Evolutionary conservation across 1,140 invertebrate genomes (phyloP).

Genomic region (Zaprionus ghesquierei): DNA sequence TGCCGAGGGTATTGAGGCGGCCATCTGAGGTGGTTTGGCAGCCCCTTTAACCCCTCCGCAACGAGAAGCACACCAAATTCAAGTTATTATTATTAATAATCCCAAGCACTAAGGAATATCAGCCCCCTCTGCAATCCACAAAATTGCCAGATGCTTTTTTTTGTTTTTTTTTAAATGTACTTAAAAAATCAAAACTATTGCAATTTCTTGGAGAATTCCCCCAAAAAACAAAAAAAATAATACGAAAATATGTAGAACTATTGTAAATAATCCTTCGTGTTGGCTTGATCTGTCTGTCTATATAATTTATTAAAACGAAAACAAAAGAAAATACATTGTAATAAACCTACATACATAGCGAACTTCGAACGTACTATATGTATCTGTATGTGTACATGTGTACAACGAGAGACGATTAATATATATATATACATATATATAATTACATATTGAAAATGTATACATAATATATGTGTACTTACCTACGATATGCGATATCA

Average conservation of each 20-base stretch:
- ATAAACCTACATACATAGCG: conserved; percentile 6
- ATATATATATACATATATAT: conserved; percentile 30
- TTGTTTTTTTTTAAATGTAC: conserved; percentile 40
- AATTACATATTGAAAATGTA: neutral
- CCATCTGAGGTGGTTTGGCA: conserved; percentile 34
- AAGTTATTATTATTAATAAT: conserved; percentile 64
- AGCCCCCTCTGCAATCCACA: neutral
- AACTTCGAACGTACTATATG: conserved; percentile 6
- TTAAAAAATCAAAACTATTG: conserved; percentile 32
- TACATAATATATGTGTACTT: conserved; percentile 40
- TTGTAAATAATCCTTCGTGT: conserved; percentile 72
- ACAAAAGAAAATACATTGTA: conserved; percentile 38
- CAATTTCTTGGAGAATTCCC: conserved; percentile 25
- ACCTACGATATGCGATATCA: conserved; percentile 40
- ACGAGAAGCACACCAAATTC: conserved; percentile 64
- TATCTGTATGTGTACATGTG: conserved; percentile 20
- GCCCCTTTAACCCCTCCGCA: neutral
- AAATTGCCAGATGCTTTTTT: neutral
- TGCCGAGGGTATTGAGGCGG: conserved; percentile 58
- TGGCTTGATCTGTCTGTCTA: conserved; percentile 49
- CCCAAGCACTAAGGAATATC: conserved; percentile 35
- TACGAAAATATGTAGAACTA: conserved; percentile 24
- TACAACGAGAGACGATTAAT: conserved; percentile 10
- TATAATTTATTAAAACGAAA: conserved; percentile 72
- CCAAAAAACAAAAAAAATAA: neutral